Evolutionary conservation across 2,797 vertebrate species (phyloP), one percentile per base, ranked within the genome.

Genomic region (Serranus cabrilla): DNA sequence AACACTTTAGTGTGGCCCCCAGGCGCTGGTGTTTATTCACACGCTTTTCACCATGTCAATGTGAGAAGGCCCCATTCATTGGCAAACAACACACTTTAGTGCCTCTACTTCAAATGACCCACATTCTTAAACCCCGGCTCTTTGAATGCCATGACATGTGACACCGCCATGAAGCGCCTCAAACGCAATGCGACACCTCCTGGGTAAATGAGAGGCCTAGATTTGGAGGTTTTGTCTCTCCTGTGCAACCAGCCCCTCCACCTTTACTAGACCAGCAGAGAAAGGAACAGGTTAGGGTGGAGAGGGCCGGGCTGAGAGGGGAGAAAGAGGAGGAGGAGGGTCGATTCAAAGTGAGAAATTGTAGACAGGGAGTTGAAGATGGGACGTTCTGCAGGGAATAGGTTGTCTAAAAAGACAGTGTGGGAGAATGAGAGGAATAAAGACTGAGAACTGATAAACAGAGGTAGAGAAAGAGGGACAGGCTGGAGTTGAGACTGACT

Each of bases 21-120:
- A 68, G 94, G 94, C 91, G 58, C 79, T 91, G 88, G 87, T 93
- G 93, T 94, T 95, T 95, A 91, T 95, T 95, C 94, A 91, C 90
- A 91, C 87, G 88, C 93, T 93, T 94, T 95, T 95, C 93, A 94
- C 85, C 88, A 39, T 87, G 91, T 93, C 94, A 94, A 93, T 46
- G 91, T 95, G 94, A 95, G 94, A 94, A 91, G 92, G 91, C 91
- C 82, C 94, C 89, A 94, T 95, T 95, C 92, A 95, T 47, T 67
- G 92, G 91, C 88, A 83, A 94, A 95, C 94, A 95, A 94, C 93
- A 87, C 93, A 91, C 93, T 94, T 93, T 94, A 95, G 92, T 93
- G 93, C 83, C 84, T 90, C 93, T 91, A 94, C 94, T 95, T 95
- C 95, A 93, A 95, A 95, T 95, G 93, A 94, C 93, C 94, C 94